phyloP scores from a whole-genome alignment of 64 coral and sea anemone species.

The Stichodactyla mertensii region DNA sequence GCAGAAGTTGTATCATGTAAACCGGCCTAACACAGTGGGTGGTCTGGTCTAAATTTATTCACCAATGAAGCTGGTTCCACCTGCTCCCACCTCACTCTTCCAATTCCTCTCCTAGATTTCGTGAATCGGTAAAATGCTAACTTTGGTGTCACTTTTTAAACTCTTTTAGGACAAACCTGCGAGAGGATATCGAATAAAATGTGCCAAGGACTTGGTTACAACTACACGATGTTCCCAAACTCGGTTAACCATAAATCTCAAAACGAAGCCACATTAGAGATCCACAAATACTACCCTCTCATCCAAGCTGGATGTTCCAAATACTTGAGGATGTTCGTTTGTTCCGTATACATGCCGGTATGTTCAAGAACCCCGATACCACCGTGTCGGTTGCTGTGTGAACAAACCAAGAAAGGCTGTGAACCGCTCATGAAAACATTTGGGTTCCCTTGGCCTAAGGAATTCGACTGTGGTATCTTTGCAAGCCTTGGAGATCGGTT shows the following conservation, averaged over 20 bases:
- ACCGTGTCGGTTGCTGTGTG: conserved; percentile 50
- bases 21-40: too few species aligned
- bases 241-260: conserved; percentile 43
- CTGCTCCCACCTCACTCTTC: too few species aligned
- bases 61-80: too few species aligned
- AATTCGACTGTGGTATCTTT: conserved; percentile 62
- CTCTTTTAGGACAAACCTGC: not conserved
- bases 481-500: not conserved
- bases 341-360: conserved; percentile 50
- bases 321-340: conserved; percentile 32
- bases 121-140: too few species aligned
- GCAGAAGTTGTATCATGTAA: too few species aligned
- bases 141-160: too few species aligned
- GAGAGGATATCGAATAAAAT: conserved; percentile 33
- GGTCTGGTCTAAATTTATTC: too few species aligned
- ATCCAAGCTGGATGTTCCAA: conserved; percentile 37
- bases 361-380: conserved; percentile 10
- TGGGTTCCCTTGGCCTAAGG: conserved; percentile 76
- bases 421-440: conserved; percentile 51
- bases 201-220: conserved; percentile 49
- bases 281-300: conserved; percentile 36
- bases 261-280: conserved; percentile 5
- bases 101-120: too few species aligned
- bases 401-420: conserved; percentile 43
- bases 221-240: conserved; percentile 50